phyloP scores from a whole-genome alignment of 2,797 vertebrate species.

The Xiphorhynchus erythropygius region DNA sequence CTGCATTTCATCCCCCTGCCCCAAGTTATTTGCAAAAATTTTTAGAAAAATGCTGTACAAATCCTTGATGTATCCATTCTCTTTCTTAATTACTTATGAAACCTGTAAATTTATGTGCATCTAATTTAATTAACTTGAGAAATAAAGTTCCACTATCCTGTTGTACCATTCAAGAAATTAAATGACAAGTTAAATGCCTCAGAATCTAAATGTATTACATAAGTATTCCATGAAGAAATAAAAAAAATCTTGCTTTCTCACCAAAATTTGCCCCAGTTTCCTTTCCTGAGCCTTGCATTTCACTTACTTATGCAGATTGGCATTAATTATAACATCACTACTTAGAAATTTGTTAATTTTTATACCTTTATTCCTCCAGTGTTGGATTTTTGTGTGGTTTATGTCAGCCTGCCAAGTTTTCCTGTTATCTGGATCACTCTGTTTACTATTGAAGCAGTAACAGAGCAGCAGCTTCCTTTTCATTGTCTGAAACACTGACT shows the following conservation, averaged over 20 bases:
- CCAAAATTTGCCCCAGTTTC: background rate
- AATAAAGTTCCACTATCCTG: background rate
- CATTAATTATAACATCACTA: background rate
- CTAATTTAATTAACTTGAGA: background rate
- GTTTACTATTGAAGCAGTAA: background rate
- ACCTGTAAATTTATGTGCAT: background rate
- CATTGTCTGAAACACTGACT: background rate
- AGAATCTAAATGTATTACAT: background rate
- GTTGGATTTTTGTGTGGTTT: background rate
- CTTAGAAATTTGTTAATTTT: background rate
- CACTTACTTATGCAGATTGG: background rate
- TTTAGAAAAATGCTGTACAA: background rate
- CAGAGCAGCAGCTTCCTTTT: background rate
- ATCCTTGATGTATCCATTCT: background rate
- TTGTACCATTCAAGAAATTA: background rate
- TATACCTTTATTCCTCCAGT: background rate
- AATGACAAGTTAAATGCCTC: background rate
- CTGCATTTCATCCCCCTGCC: fast-evolving
- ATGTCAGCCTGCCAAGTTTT: background rate
- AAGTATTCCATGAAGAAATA: background rate
- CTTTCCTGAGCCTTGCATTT: background rate
- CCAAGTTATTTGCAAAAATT: background rate
- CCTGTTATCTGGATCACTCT: background rate
- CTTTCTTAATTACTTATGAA: background rate
- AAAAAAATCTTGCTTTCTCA: background rate